Base-by-base conservation (phyloP, 2,113 vertebrate species). In the Polypterus bichir region DNA sequence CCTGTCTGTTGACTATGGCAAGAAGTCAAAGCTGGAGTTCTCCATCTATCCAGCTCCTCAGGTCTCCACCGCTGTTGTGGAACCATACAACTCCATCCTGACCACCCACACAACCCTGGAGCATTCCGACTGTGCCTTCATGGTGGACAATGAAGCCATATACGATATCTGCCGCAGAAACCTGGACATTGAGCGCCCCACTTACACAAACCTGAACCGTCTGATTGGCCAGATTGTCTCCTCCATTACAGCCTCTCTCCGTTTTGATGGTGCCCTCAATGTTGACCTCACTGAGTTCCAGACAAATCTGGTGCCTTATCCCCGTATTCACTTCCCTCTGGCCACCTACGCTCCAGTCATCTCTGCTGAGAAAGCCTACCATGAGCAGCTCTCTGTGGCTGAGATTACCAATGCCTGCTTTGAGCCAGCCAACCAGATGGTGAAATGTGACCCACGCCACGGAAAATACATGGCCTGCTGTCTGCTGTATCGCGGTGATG, bases 21-120 rank as follows among this genome's bases (percentile, higher is more conserved):
- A 74, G 73, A 77, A 74, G 66, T 78, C 72, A 57, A 79, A 77
- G 66, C 70, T 74, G 54, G 75, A 76, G 62, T 74, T 74, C 62
- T 76, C 69, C 27, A 66, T 75, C 49, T 77, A 71, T 53, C 74
- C 74, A 6, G 70, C 77, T 49, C 75, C 73, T 6, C 74, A 77
- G 48, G 75, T 81, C 47, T 81, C 79, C 61, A 81, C 79, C 7
- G 79, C 84, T 0, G 84, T 86, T 49, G 84, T 86, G 67, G 84
- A 86, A 70, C 83, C 84, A 69, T 86, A 86, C 77, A 86, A 86
- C 69, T 86, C 83, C 75, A 85, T 86, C 74, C 82, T 87, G 48
- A 86, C 84, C 27, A 27, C 27, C 27, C 70, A 86, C 68, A 81
- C 81, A 67, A 82, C 80, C 61, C 71, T 81, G 67, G 83, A 84